Evolutionary conservation across 1,140 invertebrate species (phyloP), one percentile per base, ranked within the genome.

Genomic region (Drosophila ironensis): DNA sequence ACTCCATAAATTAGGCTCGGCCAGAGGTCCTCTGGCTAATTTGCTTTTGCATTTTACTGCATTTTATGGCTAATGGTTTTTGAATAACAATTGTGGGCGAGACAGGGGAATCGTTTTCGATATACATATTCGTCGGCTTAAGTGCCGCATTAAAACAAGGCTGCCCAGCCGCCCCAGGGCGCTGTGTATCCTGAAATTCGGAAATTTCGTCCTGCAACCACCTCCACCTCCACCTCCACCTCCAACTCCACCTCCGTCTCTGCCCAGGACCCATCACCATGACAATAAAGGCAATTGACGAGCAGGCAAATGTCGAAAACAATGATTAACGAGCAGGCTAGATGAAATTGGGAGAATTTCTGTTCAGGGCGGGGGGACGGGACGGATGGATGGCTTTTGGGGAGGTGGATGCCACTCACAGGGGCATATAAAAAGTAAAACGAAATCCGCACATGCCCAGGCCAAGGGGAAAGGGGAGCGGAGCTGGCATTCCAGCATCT

Each of bases 221-320:
- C n/a, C n/a, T n/a, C n/a, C n/a, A n/a, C 14, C 14, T 33, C 14
- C 30, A n/a, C 14, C 11, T 14, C 30, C 11, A 5, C 1, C 5
- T 33, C 30, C 30, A 12, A 3, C 33, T 0, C 3, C n/a, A 12
- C 17, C 30, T 14, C 28, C 14, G n/a, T n/a, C n/a, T n/a, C 30
- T 22, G 25, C 25, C 37, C 24, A 37, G 14, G 35, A 54, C 54
- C 67, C 80, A 84, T 84, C 56, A 60, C 80, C 80, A 87, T 86
- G 80, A 86, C 80, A 86, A 86, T 86, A 86, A 86, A 86, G 80
- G 81, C 80, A 86, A 86, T 80, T 86, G 80, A 86, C 81, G 80
- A 86, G 80, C 67, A 51, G 71, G 74, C 81, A 70, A 70, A 86
- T 86, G 80, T 86, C 71, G 80, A 86, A 86, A 86, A 86, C 77